Evolutionary conservation across 2,113 vertebrate genomes (phyloP), one percentile per base, ranked within the genome.

Genomic region (Takifugu flavidus): DNA sequence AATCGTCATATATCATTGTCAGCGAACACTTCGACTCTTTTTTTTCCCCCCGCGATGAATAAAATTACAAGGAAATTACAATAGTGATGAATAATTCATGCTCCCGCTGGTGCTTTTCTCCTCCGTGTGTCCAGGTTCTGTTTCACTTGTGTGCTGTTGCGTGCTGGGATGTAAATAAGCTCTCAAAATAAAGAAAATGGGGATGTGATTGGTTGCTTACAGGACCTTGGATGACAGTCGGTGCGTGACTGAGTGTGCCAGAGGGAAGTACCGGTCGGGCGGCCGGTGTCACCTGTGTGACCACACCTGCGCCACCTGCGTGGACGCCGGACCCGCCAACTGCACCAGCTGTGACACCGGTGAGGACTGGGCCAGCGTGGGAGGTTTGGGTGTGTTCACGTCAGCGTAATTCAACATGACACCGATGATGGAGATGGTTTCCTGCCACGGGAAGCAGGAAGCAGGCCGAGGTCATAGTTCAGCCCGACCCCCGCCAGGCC

Each of bases 311-410:
- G 84, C 82, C 49, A 84, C 87, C 50, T 98, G 96, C 77, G 78
- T 69, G 58, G 94, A 93, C n/a, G 89, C 83, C 14, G 93, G 91
- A 20, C 82, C 91, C 49, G 87, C 86, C 63, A 91, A 91, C 86
- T 98, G 96, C 10, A 95, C 86, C 2, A 54, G 86, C 67, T 98
- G 96, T 80, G 89, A 93, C 72, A 92, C 65, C 70, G 96, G 96
- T 98, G 77, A 92, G 84, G 25, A 4, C 4, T 2, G 27, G 49
- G 54, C 25, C 26, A 14, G 13, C 0, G 25, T 2, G 15, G 44
- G 1, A 12, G 2, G 3, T 20, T 20, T 56, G n/a, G 42, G 13
- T 50, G 47, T 57, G 34, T 43, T 6, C 15, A 15, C 20, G 25
- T 20, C 15, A 49, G 20, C 46, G 7, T 34, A 34, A 7, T 34